These are phyloP conservation scores for Gastrophysa polygoni DNA, from an alignment of 2,888 invertebrate genomes.

Conservation along the genomic window DNA sequence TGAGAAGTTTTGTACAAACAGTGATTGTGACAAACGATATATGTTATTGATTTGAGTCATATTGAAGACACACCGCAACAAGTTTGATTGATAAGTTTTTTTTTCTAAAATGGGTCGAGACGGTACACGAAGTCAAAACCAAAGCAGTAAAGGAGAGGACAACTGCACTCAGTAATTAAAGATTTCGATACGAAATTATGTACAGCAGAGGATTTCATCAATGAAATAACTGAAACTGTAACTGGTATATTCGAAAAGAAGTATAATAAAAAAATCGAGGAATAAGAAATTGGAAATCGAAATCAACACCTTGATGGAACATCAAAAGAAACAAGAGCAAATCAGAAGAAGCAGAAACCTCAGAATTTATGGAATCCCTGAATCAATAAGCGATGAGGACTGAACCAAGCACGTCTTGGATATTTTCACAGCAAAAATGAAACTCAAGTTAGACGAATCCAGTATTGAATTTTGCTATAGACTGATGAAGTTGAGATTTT, in stretches of 20 bases:
- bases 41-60: neutral
- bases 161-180: slow-evolving; percentile 13
- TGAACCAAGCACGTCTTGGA: neutral
- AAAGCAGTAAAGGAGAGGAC: slow-evolving; percentile 11
- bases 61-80: neutral
- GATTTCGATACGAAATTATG: slow-evolving; percentile 9
- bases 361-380: slow-evolving; percentile 10
- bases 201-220: slow-evolving; percentile 7
- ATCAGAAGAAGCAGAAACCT: slow-evolving; percentile 6
- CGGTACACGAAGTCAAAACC: slow-evolving; percentile 13
- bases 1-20: slow-evolving; percentile 6
- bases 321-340: slow-evolving; percentile 4
- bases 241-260: neutral
- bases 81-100: neutral
- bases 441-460: slow-evolving; percentile 6
- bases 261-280: neutral
- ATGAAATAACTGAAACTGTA: slow-evolving; percentile 1
- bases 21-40: neutral
- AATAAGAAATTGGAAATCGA: neutral
- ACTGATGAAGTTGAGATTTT: slow-evolving; percentile 8
- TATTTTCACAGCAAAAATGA: slow-evolving; percentile 7
- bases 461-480: slow-evolving; percentile 7
- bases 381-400: neutral
- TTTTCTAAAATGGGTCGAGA: slow-evolving; percentile 2
- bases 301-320: slow-evolving; percentile 3